Evolutionary conservation across 2,888 invertebrate species (phyloP).

Genomic region (Sthenelais limicola): DNA sequence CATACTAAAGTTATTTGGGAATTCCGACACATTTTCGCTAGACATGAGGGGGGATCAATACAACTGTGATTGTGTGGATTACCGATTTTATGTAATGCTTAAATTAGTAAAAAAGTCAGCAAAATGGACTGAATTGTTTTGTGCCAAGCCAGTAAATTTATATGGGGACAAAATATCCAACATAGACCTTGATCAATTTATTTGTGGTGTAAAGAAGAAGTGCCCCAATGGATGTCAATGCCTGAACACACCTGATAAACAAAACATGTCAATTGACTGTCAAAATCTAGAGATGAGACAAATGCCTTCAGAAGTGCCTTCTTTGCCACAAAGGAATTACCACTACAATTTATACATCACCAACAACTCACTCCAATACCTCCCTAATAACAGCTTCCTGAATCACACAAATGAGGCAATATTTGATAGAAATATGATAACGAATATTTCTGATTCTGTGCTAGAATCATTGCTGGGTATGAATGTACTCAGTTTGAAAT

Average conservation of each 20-base stretch:
- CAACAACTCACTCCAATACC: neutral
- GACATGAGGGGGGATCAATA: neutral
- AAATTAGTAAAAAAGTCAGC: neutral
- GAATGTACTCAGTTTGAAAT: neutral
- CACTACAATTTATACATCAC: neutral
- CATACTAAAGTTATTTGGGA: too few species aligned
- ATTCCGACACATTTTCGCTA: too few species aligned
- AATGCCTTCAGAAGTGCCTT: neutral
- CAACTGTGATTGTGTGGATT: constrained; percentile 20
- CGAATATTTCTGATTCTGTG: neutral
- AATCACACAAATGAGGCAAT: neutral
- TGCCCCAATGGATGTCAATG: constrained; percentile 7
- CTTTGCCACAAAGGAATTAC: neutral
- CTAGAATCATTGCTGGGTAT: neutral
- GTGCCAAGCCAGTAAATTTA: neutral
- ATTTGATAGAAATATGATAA: neutral
- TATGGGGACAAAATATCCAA: neutral
- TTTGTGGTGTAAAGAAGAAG: neutral
- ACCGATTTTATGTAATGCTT: neutral
- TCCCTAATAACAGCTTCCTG: neutral
- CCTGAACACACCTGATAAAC: neutral
- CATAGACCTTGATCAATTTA: neutral
- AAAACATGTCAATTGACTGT: neutral
- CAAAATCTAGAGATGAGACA: neutral
- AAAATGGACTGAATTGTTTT: neutral